Conservation (phyloP, 2,888 invertebrate genomes). For the Opisthograptis luteolata region DNA sequence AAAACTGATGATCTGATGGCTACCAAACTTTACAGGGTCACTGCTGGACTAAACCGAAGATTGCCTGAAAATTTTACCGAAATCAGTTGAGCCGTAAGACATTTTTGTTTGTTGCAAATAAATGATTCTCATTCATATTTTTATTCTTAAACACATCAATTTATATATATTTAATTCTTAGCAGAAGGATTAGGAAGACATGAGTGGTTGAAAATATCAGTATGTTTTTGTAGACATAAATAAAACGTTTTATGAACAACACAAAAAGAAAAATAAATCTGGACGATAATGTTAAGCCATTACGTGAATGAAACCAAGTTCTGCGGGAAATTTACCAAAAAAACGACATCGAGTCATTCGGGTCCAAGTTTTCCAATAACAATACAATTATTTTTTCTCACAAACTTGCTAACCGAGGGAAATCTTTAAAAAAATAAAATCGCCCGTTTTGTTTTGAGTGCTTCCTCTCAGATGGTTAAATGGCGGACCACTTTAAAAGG, state of each 20-base stretch:
- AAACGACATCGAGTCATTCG: slow-evolving; percentile 22
- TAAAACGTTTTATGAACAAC: not conserved
- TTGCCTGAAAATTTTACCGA: too few relatives aligned
- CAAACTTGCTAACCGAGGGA: slow-evolving; percentile 39
- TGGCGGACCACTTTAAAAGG: slow-evolving; percentile 58
- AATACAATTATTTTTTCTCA: slow-evolving; percentile 50
- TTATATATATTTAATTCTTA: too few relatives aligned
- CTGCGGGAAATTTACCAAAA: slow-evolving; percentile 9
- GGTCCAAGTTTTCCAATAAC: slow-evolving; percentile 49
- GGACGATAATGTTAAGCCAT: slow-evolving; percentile 17
- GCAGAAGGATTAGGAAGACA: too few relatives aligned
- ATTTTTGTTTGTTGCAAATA: too few relatives aligned
- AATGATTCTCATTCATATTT: too few relatives aligned
- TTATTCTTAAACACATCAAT: too few relatives aligned
- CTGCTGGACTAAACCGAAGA: too few relatives aligned
- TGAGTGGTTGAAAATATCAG: too few relatives aligned
- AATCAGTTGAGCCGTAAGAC: too few relatives aligned
- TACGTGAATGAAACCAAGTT: slow-evolving; percentile 20
- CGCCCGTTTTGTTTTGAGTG: slow-evolving; percentile 47
- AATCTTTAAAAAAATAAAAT: slow-evolving; percentile 47
- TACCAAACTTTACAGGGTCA: too few relatives aligned
- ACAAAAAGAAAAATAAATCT: slow-evolving; percentile 14
- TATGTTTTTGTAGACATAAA: too few relatives aligned
- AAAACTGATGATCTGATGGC: too few relatives aligned
- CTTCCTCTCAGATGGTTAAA: slow-evolving; percentile 52